phyloP scores from a whole-genome alignment of 2,797 vertebrate species.

The Sebastes kiyomatsui region DNA sequence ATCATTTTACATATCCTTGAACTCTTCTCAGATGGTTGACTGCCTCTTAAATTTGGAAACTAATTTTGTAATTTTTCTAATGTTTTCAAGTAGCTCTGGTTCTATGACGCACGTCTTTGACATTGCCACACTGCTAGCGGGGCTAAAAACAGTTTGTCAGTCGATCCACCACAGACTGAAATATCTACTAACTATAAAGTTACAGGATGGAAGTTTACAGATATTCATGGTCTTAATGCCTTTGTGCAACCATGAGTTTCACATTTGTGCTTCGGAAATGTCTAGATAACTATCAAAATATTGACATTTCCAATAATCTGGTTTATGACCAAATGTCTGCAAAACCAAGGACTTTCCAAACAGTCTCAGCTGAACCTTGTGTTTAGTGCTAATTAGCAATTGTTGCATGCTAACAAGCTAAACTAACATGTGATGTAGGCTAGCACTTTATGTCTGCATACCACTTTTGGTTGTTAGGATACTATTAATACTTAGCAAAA shows the following conservation, averaged over 20 bases:
- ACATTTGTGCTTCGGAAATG: not conserved
- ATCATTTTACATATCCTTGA: conserved; percentile 14
- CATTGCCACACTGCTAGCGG: not conserved
- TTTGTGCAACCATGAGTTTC: not conserved
- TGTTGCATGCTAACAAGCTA: not conserved
- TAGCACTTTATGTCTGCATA: no score
- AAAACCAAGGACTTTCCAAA: not conserved
- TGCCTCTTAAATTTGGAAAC: not conserved
- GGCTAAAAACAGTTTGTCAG: not conserved
- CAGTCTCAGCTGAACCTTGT: not conserved
- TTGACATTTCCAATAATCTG: not conserved
- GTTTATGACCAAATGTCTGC: not conserved
- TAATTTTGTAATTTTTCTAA: not conserved
- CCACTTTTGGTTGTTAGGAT: not conserved
- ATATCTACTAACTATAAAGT: not conserved
- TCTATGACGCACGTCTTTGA: not conserved
- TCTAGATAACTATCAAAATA: not conserved
- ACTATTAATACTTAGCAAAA: no score
- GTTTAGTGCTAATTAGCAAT: not conserved
- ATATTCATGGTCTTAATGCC: not conserved
- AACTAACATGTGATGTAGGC: not conserved
- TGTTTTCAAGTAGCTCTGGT: not conserved
- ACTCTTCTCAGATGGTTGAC: not conserved
- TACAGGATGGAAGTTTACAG: not conserved
- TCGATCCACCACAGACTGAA: not conserved